These are phyloP conservation scores for Pantala flavescens DNA, from an alignment of 1,140 invertebrate genomes.

Conservation along the genomic window DNA sequence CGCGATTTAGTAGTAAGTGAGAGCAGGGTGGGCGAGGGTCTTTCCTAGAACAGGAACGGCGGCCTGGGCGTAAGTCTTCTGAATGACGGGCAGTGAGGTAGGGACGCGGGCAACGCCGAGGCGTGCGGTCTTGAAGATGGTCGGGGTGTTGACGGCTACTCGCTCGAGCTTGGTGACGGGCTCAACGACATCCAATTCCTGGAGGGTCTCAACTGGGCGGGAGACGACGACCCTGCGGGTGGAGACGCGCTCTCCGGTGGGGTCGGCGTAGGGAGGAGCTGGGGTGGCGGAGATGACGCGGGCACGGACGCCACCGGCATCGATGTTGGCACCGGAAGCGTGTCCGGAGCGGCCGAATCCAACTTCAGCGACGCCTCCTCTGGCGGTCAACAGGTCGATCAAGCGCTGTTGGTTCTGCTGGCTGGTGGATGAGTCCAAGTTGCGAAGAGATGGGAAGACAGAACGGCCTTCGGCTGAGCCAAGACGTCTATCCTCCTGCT, in stretches of 20 bases:
- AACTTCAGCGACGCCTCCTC: constrained; percentile 36
- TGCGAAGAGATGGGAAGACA: constrained; percentile 30
- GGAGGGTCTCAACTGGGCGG: constrained; percentile 49
- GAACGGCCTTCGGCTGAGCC: neutral
- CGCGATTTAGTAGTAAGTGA: neutral
- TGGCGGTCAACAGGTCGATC: constrained; percentile 40
- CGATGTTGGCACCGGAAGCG: constrained; percentile 26
- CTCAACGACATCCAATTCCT: constrained; percentile 45
- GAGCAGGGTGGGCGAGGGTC: neutral
- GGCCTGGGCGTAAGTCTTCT: constrained; percentile 33
- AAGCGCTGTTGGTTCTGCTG: constrained; percentile 39
- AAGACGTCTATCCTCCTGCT: neutral
- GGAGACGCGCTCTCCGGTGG: constrained; percentile 44
- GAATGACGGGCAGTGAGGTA: constrained; percentile 33
- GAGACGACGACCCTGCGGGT: constrained; percentile 50
- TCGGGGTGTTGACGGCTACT: constrained; percentile 38
- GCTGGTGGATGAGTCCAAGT: constrained; percentile 32
- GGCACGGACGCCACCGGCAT: constrained; percentile 34
- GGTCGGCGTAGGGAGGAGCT: constrained; percentile 37
- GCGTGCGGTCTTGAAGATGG: constrained; percentile 37
- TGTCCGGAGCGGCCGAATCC: constrained; percentile 32
- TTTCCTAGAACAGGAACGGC: neutral
- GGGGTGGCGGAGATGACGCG: constrained; percentile 47
- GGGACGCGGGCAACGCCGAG: constrained; percentile 36
- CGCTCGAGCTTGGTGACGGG: constrained; percentile 44